A percentile compares a stretch with the other conserved stretches of the same genome.
Conservation (phyloP, 2,797 vertebrate genomes). For the Carduelis carduelis region DNA sequence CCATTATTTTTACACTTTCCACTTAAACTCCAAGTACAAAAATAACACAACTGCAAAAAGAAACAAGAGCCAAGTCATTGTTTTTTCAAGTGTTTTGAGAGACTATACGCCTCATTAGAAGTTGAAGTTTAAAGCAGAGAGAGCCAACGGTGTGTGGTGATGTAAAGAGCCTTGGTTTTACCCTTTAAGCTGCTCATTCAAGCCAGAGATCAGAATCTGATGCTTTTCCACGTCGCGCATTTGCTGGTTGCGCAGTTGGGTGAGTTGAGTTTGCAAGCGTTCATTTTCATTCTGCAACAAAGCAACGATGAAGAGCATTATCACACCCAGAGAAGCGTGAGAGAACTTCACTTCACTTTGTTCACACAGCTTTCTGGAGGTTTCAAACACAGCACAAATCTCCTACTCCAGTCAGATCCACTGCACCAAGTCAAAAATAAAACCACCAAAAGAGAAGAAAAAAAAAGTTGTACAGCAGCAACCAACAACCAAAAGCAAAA, state of each 20-base stretch:
- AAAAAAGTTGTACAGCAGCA: background rate
- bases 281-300: constrained; percentile 83
- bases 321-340: background rate
- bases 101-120: background rate
- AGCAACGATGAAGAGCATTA: background rate
- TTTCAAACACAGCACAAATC: background rate
- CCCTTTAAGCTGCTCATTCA: constrained; percentile 89
- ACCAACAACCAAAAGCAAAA: constrained; percentile 24
- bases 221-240: constrained; percentile 84
- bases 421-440: constrained; percentile 41
- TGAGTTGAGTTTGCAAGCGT: constrained; percentile 82
- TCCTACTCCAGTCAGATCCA: constrained; percentile 57
- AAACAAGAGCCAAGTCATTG: background rate
- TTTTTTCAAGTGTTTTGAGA: background rate
- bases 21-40: background rate
- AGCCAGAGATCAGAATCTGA: constrained; percentile 79
- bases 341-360: background rate
- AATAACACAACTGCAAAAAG: background rate
- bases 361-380: background rate
- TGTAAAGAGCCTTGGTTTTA: constrained; percentile 34
- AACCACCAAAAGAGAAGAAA: background rate
- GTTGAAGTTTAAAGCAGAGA: background rate
- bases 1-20: background rate
- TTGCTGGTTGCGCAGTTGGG: constrained; percentile 80
- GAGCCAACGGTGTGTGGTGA: background rate